phyloP scores from a whole-genome alignment of 2,113 vertebrate genomes.

The Lophotis ruficrista region DNA sequence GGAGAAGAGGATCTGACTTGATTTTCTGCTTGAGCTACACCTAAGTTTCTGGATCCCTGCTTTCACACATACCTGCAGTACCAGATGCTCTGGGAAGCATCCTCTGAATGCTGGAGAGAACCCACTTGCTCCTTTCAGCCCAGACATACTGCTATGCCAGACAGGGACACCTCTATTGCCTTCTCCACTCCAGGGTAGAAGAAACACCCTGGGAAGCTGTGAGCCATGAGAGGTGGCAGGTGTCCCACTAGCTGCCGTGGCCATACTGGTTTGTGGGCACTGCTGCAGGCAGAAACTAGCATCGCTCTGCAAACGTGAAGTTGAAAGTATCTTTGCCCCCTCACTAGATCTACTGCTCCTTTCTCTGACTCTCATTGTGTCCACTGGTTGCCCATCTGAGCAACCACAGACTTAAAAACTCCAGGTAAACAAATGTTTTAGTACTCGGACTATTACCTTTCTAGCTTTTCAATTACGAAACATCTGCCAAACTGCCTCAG shows the following conservation, averaged over 20 bases:
- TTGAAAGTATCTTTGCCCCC: background rate
- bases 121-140: background rate
- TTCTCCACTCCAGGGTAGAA: background rate
- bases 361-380: background rate
- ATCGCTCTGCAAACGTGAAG: accelerated
- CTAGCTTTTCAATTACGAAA: background rate
- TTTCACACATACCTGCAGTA: background rate
- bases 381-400: background rate
- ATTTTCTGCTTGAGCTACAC: background rate
- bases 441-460: background rate
- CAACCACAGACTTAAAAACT: background rate
- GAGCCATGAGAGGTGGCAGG: background rate
- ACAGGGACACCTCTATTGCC: background rate
- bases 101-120: background rate
- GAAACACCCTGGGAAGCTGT: background rate
- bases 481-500: background rate
- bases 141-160: background rate
- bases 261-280: background rate
- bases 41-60: background rate
- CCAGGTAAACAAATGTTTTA: background rate
- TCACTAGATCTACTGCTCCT: background rate
- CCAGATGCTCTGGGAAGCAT: background rate
- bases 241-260: background rate
- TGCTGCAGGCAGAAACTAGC: background rate
- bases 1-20: background rate